Evolutionary conservation across 2,888 invertebrate genomes (phyloP), one percentile per base, ranked within the genome.

Genomic region (Pimpla rufipes): DNA sequence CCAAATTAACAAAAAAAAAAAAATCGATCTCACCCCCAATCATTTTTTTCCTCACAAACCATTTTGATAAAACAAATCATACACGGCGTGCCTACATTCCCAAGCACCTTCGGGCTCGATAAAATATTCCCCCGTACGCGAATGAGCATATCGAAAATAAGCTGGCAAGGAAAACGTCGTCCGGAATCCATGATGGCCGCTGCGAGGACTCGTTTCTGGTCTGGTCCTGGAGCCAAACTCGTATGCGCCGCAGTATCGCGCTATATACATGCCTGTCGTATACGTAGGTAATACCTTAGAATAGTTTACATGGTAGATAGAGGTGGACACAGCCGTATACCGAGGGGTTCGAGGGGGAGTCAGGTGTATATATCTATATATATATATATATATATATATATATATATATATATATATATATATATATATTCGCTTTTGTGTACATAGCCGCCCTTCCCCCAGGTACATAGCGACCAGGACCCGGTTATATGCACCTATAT

Each of bases 101-200:
- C n/a, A 16, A 47, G 7, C 7, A n/a, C 6, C 5, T 42, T 45
- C 4, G 13, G 4, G n/a, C 45, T 35, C 6, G 29, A 5, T 5
- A n/a, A 35, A 64, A 74, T 77, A 73, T 80, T 62, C 35, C 50
- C 29, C 42, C 70, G 78, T 81, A 73, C 68, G 29, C 64, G 29
- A 23, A 35, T 40, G 18, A 18, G 37, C 42, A 62, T 55, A 55
- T 76, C 37, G 70, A 75, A 62, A 71, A 62, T 67, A 62, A 23
- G 73, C 40, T 47, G 52, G 85, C n/a, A 47, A 76, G 85, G 86
- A 84, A 88, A 67, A 87, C 86, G 74, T 85, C 84, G 79, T 79
- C 47, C 85, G 90, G 90, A 91, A 91, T 91, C 84, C 88, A 86
- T 86, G 87, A 89, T 88, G 88, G 88, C 87, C 85, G 88, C 85